Evolutionary conservation across 2,797 vertebrate genomes (phyloP), one percentile per base, ranked within the genome.

Genomic region (Channa striata): DNA sequence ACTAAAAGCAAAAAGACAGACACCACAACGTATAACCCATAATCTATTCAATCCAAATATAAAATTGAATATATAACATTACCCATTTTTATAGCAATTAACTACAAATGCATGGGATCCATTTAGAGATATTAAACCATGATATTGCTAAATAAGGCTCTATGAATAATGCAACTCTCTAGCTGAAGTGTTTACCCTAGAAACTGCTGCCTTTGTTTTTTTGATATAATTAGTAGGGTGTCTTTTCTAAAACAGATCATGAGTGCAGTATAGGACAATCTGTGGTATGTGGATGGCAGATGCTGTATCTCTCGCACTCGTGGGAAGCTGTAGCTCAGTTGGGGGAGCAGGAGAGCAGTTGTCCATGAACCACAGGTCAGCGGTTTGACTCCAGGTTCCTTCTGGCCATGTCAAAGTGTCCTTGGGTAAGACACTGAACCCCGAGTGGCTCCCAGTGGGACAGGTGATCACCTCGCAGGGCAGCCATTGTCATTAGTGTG

Each of bases 11-110:
- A 30, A 4, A 30, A 30, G 25, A 30, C 25, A 30, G 25, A 30
- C 25, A 30, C 25, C 25, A 4, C 25, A 30, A 30, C 25, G 6
- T 6, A 30, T 30, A 30, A 30, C 25, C 25, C 12, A 9, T 46
- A 59, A 69, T 84, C 43, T 51, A 30, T 30, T 4, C 4, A 69
- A 81, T 81, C 12, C 11, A 20, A 44, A 37, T 33, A 25, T 33
- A n/a, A 14, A 50, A 48, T 1, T 25, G 36, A 7, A 9, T 21
- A 13, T n/a, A 6, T 8, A 59, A 13, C n/a, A 25, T 65, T 49
- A 33, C 61, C 25, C 30, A 47, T 2, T 20, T n/a, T 62, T 53
- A 77, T 16, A 49, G 8, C 33, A 54, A 30, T 50, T 10, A 11
- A 61, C 16, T 17, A 37, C 17, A 71, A 58, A 59, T n/a, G 21